A percentile compares a stretch with the other conserved stretches of the same genome.
These are phyloP conservation scores for Plodia interpunctella DNA, from an alignment of 1,140 invertebrate genomes.

Conservation along the genomic window DNA sequence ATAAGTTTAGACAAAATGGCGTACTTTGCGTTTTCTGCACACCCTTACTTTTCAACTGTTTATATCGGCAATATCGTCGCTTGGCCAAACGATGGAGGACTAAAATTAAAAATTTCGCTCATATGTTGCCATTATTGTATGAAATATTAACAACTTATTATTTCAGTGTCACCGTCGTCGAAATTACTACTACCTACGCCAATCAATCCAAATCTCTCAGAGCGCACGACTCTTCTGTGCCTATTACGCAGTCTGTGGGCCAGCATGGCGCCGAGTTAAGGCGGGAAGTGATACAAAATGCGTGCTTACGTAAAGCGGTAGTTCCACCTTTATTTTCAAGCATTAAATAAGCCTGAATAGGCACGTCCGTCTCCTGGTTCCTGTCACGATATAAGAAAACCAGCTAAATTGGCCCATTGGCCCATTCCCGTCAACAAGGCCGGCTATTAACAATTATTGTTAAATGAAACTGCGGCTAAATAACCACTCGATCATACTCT, in stretches of 20 bases:
- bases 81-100: too few relatives aligned
- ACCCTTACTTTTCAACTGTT: too few relatives aligned
- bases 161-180: too few relatives aligned
- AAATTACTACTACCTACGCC: too few relatives aligned
- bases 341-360: conserved; percentile 38
- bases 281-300: conserved; percentile 22
- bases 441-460: conserved; percentile 5
- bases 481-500: conserved; percentile 4
- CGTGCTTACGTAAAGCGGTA: conserved; percentile 21
- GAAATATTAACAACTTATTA: too few relatives aligned
- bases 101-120: too few relatives aligned
- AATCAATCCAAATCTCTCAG: too few relatives aligned
- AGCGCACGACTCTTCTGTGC: too few relatives aligned
- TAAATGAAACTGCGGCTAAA: conserved; percentile 6
- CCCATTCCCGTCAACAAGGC: not conserved
- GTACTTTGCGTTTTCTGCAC: too few relatives aligned
- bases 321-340: conserved; percentile 38
- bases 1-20: too few relatives aligned
- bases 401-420: not conserved
- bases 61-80: too few relatives aligned
- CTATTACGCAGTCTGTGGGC: conserved; percentile 13
- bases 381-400: conserved; percentile 27
- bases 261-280: not conserved
- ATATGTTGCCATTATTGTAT: too few relatives aligned
- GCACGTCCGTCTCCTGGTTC: conserved; percentile 31